Base-by-base conservation (phyloP, 2,113 vertebrate species). In the Emydocephalus ijimae region DNA sequence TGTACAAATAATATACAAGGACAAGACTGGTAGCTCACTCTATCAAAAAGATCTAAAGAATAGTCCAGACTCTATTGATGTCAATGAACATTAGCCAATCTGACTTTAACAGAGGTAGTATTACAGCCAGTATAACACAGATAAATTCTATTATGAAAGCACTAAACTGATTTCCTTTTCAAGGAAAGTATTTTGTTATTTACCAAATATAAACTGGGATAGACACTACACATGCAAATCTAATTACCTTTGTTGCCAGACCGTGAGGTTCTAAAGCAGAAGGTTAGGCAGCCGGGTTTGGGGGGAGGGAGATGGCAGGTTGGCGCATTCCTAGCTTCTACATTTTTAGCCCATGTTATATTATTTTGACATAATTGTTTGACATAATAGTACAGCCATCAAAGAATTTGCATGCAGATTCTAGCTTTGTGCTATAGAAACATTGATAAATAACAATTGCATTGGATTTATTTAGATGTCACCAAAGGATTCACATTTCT, bases 91-190 rank as follows among this genome's bases (percentile, higher is more conserved):
- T 85, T 85, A 85, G 54, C 52, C 90, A 91, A 21, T 56, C 48
- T 81, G n/a, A 91, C 34, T 85, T 91, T 69, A 81, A 81, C 90
- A 39, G 26, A 90, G 48, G 69, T 81, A 52, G 64, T 52, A 81
- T 90, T 81, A 74, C 34, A 81, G 29, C 48, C 61, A 81, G 24
- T 81, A 34, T 14, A 64, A 81, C 56, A 55, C 87, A 96, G 94
- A 18, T 88, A 94, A 94, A 94, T 86, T 48, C 24, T 87, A n/a
- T 29, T 55, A n/a, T 90, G 55, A 94, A 94, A 92, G 26, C 91
- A 86, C 3, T 74, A 55, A 88, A 89, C 64, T 90, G 26, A 93
- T 92, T 90, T 94, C 94, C 23, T 54, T 89, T 89, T 61, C 1
- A 1, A 90, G 39, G 39, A 87, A 89, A 91, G 26, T 52, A n/a